Base-by-base conservation (phyloP, 2,113 vertebrate species). In the Datnioides undecimradiatus region DNA sequence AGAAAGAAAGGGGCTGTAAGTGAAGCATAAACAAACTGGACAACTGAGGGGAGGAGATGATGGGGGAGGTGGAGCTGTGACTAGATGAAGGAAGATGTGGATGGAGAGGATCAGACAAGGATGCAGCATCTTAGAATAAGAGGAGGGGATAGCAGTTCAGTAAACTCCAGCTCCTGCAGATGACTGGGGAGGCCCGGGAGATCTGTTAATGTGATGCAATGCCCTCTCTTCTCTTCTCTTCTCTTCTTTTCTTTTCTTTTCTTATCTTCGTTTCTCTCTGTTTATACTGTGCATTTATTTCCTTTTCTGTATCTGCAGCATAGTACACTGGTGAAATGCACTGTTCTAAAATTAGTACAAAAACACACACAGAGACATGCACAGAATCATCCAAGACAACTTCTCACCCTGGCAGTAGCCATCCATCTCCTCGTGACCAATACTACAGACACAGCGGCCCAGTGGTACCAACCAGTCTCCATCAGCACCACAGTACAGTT, bases 381-480 rank as follows among this genome's bases (percentile, higher is more conserved):
- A 68, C 27, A 51, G 43, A 71, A 46, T 52, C 2, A 25, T 38
- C 5, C 12, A 27, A 60, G 55, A 52, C 23, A 7, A 3, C 23
- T 27, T 73, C 97, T 98, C 93, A 99, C 98, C 96, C 1, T 93
- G 95, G 81, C 98, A 99, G 88, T 96, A 95, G n/a, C 96, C 97
- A 6, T 98, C 97, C 38, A 92, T 90, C 92, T 99, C 97, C 92
- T 99, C 98, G 23, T 97, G 97, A 8, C 97, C 97, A 17, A 96
- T 90, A 51, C 94, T 98, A 89, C 98, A 99, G 87, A 99, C 96
- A 64, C 98, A 99, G 19, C 95, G 95, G 41, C 98, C 98, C 54
- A 99, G 95, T 23, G 98, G 98, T n/a, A 99, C 98, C 76, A 99
- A 93, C 98, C 98, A 99, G 85, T 99, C 98, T 34, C 98, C 98